Base-by-base conservation (phyloP, 1,140 invertebrate genomes). In the Hypsibius dujardini region DNA sequence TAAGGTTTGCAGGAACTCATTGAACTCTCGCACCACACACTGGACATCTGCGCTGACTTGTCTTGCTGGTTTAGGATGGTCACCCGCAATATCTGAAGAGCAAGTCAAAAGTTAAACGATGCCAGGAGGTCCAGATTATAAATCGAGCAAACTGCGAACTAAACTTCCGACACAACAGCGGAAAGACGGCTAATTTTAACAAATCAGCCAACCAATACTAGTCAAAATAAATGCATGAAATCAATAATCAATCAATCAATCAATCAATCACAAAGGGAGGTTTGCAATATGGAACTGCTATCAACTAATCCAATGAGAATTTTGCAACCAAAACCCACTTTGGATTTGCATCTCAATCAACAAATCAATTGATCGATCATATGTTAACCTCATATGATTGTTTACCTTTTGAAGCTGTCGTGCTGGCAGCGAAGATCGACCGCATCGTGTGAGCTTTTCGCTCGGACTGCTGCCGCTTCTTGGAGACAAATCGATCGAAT, bases 401-500 rank as follows among this genome's bases (percentile, higher is more conserved):
- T n/a, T 76, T 46, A n/a, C 7, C 67, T 70, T 28, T 69, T 69
- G 46, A 7, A 60, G 56, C 56, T 15, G 42, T 74, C 1, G 84
- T 83, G 46, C 86, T 83, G 77, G 88, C 89, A 69, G 85, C 84
- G 76, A 92, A 91, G 1, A 90, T 85, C 46, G 85, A 86, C 75
- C 87, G 86, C 2, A 91, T 81, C 56, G 89, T 84, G 77, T 90
- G 88, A 42, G 84, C 85, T 73, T 88, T 87, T 76, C 90, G 90
- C 75, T 91, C 89, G 47, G 84, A 84, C 76, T 90, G 88, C 72
- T 88, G 87, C 45, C 87, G 84, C 73, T 90, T 88, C 76, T 91
- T 91, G 78, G 92, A 89, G 77, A 90, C 89, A 79, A 90, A 90
- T 78, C 89, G 89, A 12, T 85, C 83, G 80, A 90, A 90, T 1